Evolutionary conservation across 2,113 vertebrate species (phyloP).

Genomic region (Rhodinocichla rosea): DNA sequence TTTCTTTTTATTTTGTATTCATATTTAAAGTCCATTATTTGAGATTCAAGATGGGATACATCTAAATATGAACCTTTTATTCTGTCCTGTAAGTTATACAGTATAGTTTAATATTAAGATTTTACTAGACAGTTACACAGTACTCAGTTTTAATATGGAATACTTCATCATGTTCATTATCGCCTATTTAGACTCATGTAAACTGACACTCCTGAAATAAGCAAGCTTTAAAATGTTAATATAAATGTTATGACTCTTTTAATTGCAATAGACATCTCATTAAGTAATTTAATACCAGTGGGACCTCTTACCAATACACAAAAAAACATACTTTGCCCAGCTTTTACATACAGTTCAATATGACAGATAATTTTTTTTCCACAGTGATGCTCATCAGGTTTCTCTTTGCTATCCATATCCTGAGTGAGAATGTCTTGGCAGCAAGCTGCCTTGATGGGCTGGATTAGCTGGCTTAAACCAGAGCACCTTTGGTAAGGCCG

Average conservation of each 20-base stretch:
- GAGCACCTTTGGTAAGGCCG: background rate
- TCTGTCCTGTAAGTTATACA: background rate
- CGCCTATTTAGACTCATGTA: conserved; percentile 70
- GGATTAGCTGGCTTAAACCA: background rate
- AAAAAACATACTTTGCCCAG: conserved; percentile 53
- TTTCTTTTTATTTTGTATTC: conserved; percentile 17
- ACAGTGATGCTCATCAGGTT: background rate
- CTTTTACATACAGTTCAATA: conserved; percentile 20
- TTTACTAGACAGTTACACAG: conserved; percentile 68
- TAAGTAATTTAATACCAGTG: conserved; percentile 71
- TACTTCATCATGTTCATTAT: conserved; percentile 71
- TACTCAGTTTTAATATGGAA: conserved; percentile 63
- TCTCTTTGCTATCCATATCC: background rate
- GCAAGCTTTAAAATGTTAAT: conserved; percentile 75
- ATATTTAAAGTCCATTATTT: conserved; percentile 47
- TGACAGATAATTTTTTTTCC: background rate
- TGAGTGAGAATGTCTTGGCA: background rate
- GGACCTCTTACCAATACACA: conserved; percentile 68
- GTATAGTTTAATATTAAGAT: conserved; percentile 33
- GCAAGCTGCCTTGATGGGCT: background rate
- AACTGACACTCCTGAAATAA: conserved; percentile 69
- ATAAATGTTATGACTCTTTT: conserved; percentile 76
- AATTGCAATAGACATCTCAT: conserved; percentile 77
- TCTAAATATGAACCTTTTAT: conserved; percentile 21
- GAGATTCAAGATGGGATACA: background rate